phyloP scores from a whole-genome alignment of 2,888 invertebrate genomes.

The Pachydiplax longipennis region DNA sequence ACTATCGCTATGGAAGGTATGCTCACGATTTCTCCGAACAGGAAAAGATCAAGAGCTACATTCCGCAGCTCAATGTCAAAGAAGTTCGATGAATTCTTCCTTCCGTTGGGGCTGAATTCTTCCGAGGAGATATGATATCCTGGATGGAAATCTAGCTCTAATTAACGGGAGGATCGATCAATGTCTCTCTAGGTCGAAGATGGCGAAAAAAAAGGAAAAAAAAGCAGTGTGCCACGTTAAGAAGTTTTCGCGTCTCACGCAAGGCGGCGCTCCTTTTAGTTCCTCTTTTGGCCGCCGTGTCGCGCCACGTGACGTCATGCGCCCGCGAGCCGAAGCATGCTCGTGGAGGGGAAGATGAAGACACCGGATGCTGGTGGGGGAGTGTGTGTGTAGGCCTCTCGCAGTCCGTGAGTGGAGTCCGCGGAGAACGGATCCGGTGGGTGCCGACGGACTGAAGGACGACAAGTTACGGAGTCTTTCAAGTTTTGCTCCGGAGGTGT shows the following conservation, averaged over 20 bases:
- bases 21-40: no score
- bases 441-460: neutral
- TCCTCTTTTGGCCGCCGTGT: neutral
- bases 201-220: neutral
- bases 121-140: neutral
- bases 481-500: neutral
- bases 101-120: neutral
- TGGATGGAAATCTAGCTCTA: neutral
- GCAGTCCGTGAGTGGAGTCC: neutral
- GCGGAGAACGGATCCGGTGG: neutral
- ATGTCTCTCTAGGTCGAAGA: neutral
- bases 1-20: no score
- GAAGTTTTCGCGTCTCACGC: neutral
- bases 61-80: neutral
- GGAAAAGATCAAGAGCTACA: neutral
- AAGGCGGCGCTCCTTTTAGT: neutral
- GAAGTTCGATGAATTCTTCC: neutral
- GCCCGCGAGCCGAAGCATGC: conserved; percentile 18
- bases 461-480: neutral
- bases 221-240: neutral
- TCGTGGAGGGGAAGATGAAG: neutral
- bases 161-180: neutral
- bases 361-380: neutral
- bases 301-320: conserved; percentile 10
- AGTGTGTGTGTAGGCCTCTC: neutral